Evolutionary conservation across 2,797 vertebrate species (phyloP), one percentile per base, ranked within the genome.

Genomic region (Sebastiscus albofasciatus): DNA sequence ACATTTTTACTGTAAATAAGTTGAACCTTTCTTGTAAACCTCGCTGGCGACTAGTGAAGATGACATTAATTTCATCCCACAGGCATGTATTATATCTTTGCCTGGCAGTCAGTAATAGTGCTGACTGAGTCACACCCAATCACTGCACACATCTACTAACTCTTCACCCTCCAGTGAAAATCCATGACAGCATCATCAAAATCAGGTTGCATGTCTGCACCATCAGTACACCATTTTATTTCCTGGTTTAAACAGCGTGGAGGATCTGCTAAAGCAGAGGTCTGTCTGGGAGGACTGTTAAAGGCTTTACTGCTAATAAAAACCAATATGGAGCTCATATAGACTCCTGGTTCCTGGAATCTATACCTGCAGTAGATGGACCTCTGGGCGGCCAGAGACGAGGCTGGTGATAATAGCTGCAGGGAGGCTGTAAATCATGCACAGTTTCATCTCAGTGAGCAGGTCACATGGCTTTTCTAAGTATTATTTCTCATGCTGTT

Each of bases 241-340:
- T 61, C 16, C 27, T 26, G 52, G 36, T 75, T 27, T 79, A 69
- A 84, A 69, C 2, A 42, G 68, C 49, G 5, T 18, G 31, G 20
- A 80, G 16, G 36, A 77, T 66, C 75, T 67, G 49, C 49, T n/a
- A 33, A 61, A 78, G 81, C 70, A 84, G 64, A 70, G 58, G 60
- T 67, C 67, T 27, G 27, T 75, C 72, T 83, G 62, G 67, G 52
- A 80, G 24, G 65, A 86, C 77, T 31, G 67, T 81, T 75, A 82
- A 88, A 90, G 65, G n/a, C 54, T 87, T 86, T 83, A 82, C 70
- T 79, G 73, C 83, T 61, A 83, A 83, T 93, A 89, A 90, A 90
- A 90, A 22, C 2, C 84, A 83, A 86, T 67, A 65, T 79, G 75
- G 81, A 75, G 68, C 79, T 81, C 75, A 77, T 80, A 68, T 64